Evolutionary conservation across 1,140 invertebrate genomes (phyloP), one percentile per base, ranked within the genome.

Genomic region (Sitobion miscanthi): DNA sequence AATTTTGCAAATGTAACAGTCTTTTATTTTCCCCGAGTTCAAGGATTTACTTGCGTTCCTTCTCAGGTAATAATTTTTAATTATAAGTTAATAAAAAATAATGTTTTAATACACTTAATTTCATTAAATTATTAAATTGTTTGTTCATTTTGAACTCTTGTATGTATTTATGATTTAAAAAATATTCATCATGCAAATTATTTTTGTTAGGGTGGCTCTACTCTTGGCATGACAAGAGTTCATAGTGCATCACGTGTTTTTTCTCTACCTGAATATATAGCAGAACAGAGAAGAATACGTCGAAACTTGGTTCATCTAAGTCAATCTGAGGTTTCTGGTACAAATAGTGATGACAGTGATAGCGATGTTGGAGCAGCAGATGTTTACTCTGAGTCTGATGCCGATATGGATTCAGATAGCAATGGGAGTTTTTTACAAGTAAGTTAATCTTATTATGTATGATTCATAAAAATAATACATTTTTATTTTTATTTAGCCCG

Each of bases 31-130:
- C 98, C 98, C 0, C 96, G 99, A 95, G 96, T 98, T 85, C 99
- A 99, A 96, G 99, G 99, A n/a, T 99, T 99, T 95, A 98, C 98
- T 30, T 99, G 99, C 96, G 98, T 99, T 91, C 99, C 99, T 92
- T 99, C 98, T 90, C 98, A 98, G 96, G 96, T 96, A 95, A 95
- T 94, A 90, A 93, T 93, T 94, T 83, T 94, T 45, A n/a, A 90
- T 93, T 92, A 45, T 45, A 85, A 21, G 30, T 86, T 47, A 17
- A 11, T 14, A 42, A 86, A 0, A 52, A n/a, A 14, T 47, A 87
- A 49, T 87, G 5, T 83, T 38, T 42, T 38, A 83, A 21, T 83
- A 82, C 5, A 35, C 21, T 20, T 21, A 35, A 21, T 82, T 21
- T 82, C n/a, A 21, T 82, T 77, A 20, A n/a, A 38, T 14, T 38